phyloP scores from a whole-genome alignment of 2,797 vertebrate species.

The Gouania willdenowi region DNA sequence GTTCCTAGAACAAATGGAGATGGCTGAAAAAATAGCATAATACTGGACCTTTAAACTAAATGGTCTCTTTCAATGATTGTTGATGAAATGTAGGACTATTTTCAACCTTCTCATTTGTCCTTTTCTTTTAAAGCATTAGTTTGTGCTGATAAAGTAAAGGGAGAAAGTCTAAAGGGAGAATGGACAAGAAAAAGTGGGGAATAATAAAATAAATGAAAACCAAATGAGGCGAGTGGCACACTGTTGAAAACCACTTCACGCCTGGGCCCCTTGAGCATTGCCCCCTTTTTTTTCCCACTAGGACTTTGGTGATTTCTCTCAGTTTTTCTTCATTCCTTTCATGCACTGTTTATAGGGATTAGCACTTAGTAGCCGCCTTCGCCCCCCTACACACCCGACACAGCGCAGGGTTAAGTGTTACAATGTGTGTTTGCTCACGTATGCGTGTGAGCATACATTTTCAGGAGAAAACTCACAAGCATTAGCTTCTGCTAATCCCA shows the following conservation, averaged over 20 bases:
- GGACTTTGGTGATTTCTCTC: constrained; percentile 54
- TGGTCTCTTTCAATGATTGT: too few relatives aligned
- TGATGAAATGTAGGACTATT: too few relatives aligned
- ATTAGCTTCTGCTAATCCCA: constrained; percentile 8
- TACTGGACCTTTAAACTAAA: too few relatives aligned
- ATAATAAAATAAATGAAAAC: constrained; percentile 65
- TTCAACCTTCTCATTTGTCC: constrained; percentile 31
- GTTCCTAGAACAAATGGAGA: too few relatives aligned
- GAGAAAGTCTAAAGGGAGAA: constrained; percentile 21
- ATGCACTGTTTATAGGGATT: constrained; percentile 50
- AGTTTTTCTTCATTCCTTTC: constrained; percentile 40
- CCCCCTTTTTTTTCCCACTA: constrained; percentile 49
- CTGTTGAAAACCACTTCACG: constrained; percentile 62
- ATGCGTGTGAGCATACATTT: constrained; percentile 50
- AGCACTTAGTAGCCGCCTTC: constrained; percentile 37
- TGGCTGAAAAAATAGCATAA: too few relatives aligned
- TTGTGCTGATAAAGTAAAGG: constrained; percentile 43
- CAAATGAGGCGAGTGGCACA: constrained; percentile 58
- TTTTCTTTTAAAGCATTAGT: constrained; percentile 46
- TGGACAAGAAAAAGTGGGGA: constrained; percentile 34
- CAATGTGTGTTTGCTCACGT: constrained; percentile 47
- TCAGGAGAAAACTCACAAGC: constrained; percentile 27
- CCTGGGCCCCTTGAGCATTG: constrained; percentile 44
- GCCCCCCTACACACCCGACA: constrained; percentile 17
- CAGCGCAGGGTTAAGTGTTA: constrained; percentile 39